Conservation (phyloP, 2,888 invertebrate genomes). For the Athrips mouffetella region DNA sequence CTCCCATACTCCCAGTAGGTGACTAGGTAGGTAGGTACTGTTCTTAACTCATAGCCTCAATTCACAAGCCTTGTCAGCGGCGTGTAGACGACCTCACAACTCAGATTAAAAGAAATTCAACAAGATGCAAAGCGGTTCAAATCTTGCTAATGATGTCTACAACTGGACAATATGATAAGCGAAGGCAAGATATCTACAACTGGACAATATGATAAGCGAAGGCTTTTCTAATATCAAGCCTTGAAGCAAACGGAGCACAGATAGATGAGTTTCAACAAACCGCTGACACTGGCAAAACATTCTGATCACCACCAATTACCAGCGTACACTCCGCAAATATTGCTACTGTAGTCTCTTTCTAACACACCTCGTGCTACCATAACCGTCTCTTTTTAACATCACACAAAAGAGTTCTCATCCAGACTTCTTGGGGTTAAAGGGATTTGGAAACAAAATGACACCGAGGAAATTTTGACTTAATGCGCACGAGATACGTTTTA, state of each 20-base stretch:
- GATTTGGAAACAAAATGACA: conserved; percentile 15
- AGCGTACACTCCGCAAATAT: conserved; percentile 61
- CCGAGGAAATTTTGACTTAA: neutral
- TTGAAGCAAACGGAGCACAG: conserved; percentile 46
- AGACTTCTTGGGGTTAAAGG: conserved; percentile 22
- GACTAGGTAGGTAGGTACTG: no score
- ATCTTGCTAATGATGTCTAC: no score
- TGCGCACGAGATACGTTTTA: neutral
- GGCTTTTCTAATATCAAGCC: neutral
- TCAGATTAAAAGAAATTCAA: no score
- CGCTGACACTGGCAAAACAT: conserved; percentile 73
- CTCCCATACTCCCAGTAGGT: no score
- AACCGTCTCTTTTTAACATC: conserved; percentile 34
- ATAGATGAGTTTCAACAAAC: conserved; percentile 59
- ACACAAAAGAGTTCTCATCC: conserved; percentile 56
- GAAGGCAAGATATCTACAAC: no score
- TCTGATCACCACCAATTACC: conserved; percentile 75
- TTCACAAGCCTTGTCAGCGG: no score
- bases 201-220: no score
- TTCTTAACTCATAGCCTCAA: no score
- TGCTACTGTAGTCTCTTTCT: conserved; percentile 30
- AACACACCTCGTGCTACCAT: conserved; percentile 22
- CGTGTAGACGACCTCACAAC: no score
- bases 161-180: no score
- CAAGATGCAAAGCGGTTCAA: no score